Percentiles rank a stretch among this genome's conserved stretches.
phyloP scores from a whole-genome alignment of 2,888 invertebrate genomes.

The Dryococelus australis region DNA sequence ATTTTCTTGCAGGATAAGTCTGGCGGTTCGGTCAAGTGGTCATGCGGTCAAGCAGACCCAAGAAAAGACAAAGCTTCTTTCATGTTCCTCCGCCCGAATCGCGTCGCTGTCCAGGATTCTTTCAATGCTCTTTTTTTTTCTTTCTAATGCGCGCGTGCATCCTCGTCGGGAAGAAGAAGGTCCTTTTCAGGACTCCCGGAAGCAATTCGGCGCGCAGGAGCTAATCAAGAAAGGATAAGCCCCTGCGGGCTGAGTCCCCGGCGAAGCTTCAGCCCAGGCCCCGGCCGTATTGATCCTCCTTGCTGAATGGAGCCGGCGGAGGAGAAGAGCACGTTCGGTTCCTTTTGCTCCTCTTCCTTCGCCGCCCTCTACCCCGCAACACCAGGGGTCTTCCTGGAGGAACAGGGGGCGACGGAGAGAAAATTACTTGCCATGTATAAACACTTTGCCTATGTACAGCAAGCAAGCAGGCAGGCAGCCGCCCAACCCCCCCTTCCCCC shows the following conservation, averaged over 20 bases:
- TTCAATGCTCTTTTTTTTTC: neutral
- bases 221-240: constrained; percentile 6
- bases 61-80: neutral
- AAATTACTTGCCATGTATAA: constrained; percentile 48
- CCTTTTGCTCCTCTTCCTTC: constrained; percentile 22
- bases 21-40: neutral
- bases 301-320: constrained; percentile 44
- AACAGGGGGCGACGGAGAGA: constrained; percentile 33
- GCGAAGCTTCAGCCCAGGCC: neutral
- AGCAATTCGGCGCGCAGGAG: neutral
- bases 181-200: neutral
- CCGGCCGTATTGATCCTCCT: constrained; percentile 45
- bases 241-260: constrained; percentile 11
- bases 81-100: neutral
- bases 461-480: constrained; percentile 35
- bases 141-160: neutral
- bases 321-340: constrained; percentile 42
- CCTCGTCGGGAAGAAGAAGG: neutral
- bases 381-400: neutral
- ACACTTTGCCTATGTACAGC: constrained; percentile 46
- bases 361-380: constrained; percentile 29
- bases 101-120: neutral
- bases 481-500: neutral
- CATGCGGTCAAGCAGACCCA: too few species aligned
- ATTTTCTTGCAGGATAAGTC: neutral